Evolutionary conservation across 64 coral and sea anemone species (phyloP).

Genomic region (Stichodactyla helianthus): DNA sequence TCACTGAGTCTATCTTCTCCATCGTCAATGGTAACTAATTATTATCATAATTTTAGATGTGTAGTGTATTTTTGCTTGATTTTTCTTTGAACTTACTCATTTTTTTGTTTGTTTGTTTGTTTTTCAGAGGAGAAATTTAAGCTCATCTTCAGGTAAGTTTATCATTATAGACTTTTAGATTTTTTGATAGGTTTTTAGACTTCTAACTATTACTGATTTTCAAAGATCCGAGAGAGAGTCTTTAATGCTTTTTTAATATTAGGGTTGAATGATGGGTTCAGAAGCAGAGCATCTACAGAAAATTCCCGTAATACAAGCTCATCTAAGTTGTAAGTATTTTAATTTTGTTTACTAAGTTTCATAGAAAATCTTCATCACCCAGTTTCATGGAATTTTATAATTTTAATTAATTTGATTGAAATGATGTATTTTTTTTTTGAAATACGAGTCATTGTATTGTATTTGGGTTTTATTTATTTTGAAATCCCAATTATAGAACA

Average conservation of each 20-base stretch:
- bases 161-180: no score
- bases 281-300: slow-evolving; percentile 30
- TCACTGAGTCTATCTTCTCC: slow-evolving; percentile 51
- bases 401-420: no score
- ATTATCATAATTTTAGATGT: background rate
- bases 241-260: background rate
- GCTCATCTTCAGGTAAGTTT: slow-evolving; percentile 47
- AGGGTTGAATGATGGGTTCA: slow-evolving; percentile 31
- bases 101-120: background rate
- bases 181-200: background rate
- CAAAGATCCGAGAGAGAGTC: no score
- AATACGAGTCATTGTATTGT: no score
- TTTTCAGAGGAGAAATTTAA: slow-evolving; percentile 48
- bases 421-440: no score
- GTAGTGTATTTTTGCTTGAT: no score
- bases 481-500: no score
- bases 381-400: no score
- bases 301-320: background rate
- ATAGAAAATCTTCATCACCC: background rate
- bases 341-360: background rate
- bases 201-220: background rate
- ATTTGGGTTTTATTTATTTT: no score
- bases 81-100: no score
- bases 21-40: slow-evolving; percentile 47
- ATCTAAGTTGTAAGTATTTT: slow-evolving; percentile 39